These are phyloP conservation scores for Monochamus saltuarius DNA, from an alignment of 1,140 invertebrate species.

Conservation along the genomic window DNA sequence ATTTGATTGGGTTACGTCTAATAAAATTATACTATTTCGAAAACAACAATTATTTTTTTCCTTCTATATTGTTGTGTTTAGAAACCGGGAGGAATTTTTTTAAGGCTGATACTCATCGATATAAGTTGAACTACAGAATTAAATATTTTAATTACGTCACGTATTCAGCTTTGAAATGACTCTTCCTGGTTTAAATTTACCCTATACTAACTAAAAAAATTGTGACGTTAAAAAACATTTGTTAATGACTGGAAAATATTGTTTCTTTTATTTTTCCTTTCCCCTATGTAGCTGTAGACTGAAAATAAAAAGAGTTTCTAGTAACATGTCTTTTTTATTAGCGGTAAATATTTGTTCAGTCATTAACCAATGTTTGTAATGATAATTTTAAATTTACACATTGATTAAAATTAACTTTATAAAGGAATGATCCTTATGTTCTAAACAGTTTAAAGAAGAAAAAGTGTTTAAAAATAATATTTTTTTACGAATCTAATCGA, in stretches of 20 bases:
- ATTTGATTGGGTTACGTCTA: constrained; percentile 1
- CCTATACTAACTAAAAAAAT: constrained; percentile 18
- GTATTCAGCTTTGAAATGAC: constrained; percentile 37
- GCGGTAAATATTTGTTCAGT: constrained; percentile 16
- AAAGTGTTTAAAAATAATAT: too few relatives aligned
- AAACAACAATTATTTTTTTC: constrained; percentile 21
- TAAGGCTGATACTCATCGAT: constrained; percentile 44
- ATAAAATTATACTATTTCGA: constrained; percentile 18
- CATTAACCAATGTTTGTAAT: constrained; percentile 37
- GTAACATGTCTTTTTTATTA: not conserved
- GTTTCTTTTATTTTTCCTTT: constrained; percentile 29
- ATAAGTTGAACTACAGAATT: not conserved
- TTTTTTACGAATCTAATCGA: too few relatives aligned
- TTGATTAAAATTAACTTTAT: too few relatives aligned
- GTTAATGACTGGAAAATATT: constrained; percentile 36
- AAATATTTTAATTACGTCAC: too few relatives aligned
- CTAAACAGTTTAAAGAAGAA: too few relatives aligned
- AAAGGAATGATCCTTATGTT: too few relatives aligned
- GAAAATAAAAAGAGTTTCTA: constrained; percentile 1
- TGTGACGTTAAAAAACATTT: constrained; percentile 26
- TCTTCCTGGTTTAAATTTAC: constrained; percentile 42
- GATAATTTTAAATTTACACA: constrained; percentile 5
- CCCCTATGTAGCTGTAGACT: constrained; percentile 15
- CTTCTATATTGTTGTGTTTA: constrained; percentile 32
- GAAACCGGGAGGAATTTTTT: constrained; percentile 68